phyloP scores from a whole-genome alignment of 1,140 invertebrate species.

The Scaptodrosophila lebanonensis region DNA sequence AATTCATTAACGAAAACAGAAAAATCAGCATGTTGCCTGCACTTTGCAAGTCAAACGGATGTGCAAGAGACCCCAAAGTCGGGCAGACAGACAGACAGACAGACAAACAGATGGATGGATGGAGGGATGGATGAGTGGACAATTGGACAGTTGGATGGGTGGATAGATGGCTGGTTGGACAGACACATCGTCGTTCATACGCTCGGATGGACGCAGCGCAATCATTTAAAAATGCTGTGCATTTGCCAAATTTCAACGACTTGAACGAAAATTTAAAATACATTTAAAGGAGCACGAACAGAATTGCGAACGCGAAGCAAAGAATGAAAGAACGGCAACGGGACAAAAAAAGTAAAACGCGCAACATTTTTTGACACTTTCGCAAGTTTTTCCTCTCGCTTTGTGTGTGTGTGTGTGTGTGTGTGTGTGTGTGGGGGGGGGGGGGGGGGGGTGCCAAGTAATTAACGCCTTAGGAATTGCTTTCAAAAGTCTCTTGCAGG shows the following conservation, averaged over 20 bases:
- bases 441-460: conserved; percentile 47
- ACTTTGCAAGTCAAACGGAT: too few species aligned
- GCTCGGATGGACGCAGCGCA: conserved; percentile 20
- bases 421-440: too few species aligned
- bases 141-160: conserved; percentile 12
- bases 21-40: conserved; percentile 33
- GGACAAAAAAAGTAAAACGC: too few species aligned
- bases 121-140: background rate
- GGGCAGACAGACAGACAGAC: background rate
- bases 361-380: conserved; percentile 2
- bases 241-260: conserved; percentile 45
- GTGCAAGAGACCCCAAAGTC: too few species aligned
- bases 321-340: too few species aligned
- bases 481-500: too few species aligned
- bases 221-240: conserved; percentile 31
- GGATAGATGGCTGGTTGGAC: background rate
- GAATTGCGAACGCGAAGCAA: too few species aligned
- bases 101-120: background rate
- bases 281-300: conserved; percentile 16
- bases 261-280: conserved; percentile 26
- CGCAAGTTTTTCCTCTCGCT: conserved; percentile 20
- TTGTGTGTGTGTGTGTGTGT: too few species aligned
- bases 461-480: conserved; percentile 34
- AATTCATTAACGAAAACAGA: conserved; percentile 55
- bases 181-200: too few species aligned